Conservation (phyloP, 2,113 vertebrate species). For the Planiliza haematocheilus region DNA sequence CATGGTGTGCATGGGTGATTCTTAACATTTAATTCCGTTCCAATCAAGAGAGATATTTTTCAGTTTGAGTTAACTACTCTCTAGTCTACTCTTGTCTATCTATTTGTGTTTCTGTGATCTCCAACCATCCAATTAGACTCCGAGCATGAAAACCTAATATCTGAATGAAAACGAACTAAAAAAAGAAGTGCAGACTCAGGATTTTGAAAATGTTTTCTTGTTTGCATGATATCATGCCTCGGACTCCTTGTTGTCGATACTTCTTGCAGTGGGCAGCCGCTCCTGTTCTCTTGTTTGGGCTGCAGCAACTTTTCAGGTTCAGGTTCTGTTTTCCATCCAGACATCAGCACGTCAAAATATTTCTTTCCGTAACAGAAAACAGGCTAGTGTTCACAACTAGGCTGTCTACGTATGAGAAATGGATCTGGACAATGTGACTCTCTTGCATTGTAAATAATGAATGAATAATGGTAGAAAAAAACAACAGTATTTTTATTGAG, state of each 20-base stretch:
- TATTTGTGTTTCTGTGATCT: no score
- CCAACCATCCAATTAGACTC: no score
- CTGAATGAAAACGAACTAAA: neutral
- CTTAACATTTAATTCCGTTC: no score
- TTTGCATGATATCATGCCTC: neutral
- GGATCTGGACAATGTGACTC: neutral
- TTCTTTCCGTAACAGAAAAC: conserved; percentile 26
- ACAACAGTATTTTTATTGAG: conserved; percentile 11
- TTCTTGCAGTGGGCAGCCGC: conserved; percentile 8
- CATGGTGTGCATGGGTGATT: neutral
- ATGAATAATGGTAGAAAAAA: neutral
- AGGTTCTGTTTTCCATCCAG: conserved; percentile 36
- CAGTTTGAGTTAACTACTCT: no score
- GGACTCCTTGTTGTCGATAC: neutral
- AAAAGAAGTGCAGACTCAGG: neutral
- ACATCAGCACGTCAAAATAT: conserved; percentile 20
- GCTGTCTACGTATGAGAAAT: conserved; percentile 11
- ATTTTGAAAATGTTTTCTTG: neutral
- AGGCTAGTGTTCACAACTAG: neutral
- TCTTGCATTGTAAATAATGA: neutral
- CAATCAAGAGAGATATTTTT: neutral
- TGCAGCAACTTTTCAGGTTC: neutral
- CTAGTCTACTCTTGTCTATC: no score
- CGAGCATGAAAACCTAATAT: no score
- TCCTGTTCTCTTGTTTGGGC: conserved; percentile 23